These are phyloP conservation scores for Trachymyrmex cornetzi DNA, from an alignment of 1,140 invertebrate genomes.

Conservation along the genomic window DNA sequence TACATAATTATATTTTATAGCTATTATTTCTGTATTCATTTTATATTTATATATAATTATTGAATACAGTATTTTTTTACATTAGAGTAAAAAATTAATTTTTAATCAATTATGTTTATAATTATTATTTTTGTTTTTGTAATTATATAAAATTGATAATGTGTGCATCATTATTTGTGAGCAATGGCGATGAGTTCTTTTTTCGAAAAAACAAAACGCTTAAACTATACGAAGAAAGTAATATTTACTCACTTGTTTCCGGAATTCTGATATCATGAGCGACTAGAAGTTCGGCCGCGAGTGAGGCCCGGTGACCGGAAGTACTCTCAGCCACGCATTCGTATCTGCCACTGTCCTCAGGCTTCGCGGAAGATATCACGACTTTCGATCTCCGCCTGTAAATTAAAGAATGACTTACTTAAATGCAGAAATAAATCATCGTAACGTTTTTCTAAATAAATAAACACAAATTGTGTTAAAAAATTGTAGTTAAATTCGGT, in stretches of 20 bases:
- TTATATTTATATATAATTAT: not conserved
- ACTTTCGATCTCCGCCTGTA: slow-evolving; percentile 92
- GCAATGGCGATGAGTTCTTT: not conserved
- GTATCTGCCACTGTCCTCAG: slow-evolving; percentile 91
- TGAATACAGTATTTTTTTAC: not conserved
- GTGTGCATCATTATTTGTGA: not conserved
- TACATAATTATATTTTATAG: too few species aligned
- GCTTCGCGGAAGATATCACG: slow-evolving; percentile 90
- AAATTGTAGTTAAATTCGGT: slow-evolving; percentile 12
- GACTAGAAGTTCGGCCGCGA: slow-evolving; percentile 88
- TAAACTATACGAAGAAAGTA: not conserved
- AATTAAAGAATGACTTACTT: slow-evolving; percentile 55
- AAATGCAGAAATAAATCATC: not conserved
- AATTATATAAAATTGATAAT: slow-evolving; percentile 2
- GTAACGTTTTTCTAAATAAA: not conserved
- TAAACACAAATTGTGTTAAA: slow-evolving; percentile 3
- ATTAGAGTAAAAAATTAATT: not conserved
- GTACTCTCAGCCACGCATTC: slow-evolving; percentile 90
- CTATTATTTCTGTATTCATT: too few species aligned
- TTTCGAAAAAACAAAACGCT: not conserved
- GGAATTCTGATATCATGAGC: slow-evolving; percentile 86
- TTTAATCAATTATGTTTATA: not conserved
- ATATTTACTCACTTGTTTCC: slow-evolving; percentile 86
- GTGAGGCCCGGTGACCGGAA: slow-evolving; percentile 87
- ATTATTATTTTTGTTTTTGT: not conserved